Evolutionary conservation across 1,140 invertebrate genomes (phyloP), one percentile per base, ranked within the genome.

Genomic region (Trichogramma pretiosum): DNA sequence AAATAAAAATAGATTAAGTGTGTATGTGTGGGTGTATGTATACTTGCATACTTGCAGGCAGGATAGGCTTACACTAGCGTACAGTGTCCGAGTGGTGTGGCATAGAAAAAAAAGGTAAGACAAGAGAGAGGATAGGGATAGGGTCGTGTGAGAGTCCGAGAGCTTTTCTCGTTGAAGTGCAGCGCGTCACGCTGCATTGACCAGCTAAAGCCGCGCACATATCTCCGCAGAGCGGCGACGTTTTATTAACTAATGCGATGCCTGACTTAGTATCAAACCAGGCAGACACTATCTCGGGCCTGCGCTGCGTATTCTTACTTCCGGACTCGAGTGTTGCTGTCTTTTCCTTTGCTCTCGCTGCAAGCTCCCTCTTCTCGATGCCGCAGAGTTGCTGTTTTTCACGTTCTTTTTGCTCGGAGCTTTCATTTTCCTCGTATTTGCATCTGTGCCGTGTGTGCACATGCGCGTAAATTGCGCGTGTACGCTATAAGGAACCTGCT

Each of bases 211-310:
- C n/a, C n/a, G n/a, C n/a, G n/a, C 48, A 49, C 48, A 41, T 35
- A 57, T 58, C 60, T 58, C 56, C 57, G 50, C 47, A 52, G 55
- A 54, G 56, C 42, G 43, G 43, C 55, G 54, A 58, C 55, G 56
- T 68, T 68, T 68, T 62, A 68, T 65, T 63, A 63, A 60, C 63
- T 63, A 67, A 62, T 61, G 62, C 64, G 57, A 65, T 67, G 65
- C 64, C 62, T 65, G 64, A 65, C 65, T 68, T 68, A 62, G 64
- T 67, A 67, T 63, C 61, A 59, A 68, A 57, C 61, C 62, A 64
- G 59, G 65, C 64, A 65, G 62, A 68, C 60, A 63, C 61, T 56
- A n/a, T n/a, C n/a, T n/a, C n/a, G n/a, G n/a, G n/a, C n/a, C 5
- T 28, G 24, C 24, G 11, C 11, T 63, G 62, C 64, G 62, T 62